A percentile compares a stretch with the other conserved stretches of the same genome.
Evolutionary conservation across 2,797 vertebrate genomes (phyloP).

Genomic region (Dromococcyx pavoninus): DNA sequence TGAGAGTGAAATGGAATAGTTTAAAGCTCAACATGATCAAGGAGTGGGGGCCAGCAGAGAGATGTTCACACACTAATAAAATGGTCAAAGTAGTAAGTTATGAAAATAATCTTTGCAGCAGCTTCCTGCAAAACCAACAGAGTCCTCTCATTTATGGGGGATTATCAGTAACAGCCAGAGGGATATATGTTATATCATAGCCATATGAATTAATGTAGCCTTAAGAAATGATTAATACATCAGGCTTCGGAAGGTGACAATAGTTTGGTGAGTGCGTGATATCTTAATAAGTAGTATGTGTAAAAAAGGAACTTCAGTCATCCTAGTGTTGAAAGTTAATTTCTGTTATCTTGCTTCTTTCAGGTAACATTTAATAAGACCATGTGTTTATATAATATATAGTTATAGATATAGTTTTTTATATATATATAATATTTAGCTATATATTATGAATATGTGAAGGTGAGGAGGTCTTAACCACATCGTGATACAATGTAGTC

Average conservation of each 20-base stretch:
- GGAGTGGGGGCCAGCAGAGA: not conserved
- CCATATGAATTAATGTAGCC: not conserved
- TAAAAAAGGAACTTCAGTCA: not conserved
- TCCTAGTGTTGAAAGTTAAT: not conserved
- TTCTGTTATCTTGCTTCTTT: not conserved
- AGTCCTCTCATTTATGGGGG: not conserved
- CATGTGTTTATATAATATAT: too few relatives aligned
- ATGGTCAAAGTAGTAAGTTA: not conserved
- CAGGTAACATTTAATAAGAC: not conserved
- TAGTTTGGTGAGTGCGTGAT: not conserved
- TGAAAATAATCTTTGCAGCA: not conserved
- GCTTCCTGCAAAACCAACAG: not conserved
- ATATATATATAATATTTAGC: too few relatives aligned
- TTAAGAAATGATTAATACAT: not conserved
- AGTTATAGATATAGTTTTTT: too few relatives aligned
- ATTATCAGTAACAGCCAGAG: not conserved
- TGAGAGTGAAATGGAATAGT: not conserved
- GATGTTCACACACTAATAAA: not conserved
- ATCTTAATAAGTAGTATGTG: not conserved
- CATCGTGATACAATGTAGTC: fast-evolving
- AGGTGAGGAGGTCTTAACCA: not conserved
- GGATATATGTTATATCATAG: not conserved
- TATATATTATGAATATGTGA: not conserved
- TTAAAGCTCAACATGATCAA: not conserved
- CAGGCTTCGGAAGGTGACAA: not conserved